Evolutionary conservation across 2,888 invertebrate genomes (phyloP).

Genomic region (Dascillus cervinus): DNA sequence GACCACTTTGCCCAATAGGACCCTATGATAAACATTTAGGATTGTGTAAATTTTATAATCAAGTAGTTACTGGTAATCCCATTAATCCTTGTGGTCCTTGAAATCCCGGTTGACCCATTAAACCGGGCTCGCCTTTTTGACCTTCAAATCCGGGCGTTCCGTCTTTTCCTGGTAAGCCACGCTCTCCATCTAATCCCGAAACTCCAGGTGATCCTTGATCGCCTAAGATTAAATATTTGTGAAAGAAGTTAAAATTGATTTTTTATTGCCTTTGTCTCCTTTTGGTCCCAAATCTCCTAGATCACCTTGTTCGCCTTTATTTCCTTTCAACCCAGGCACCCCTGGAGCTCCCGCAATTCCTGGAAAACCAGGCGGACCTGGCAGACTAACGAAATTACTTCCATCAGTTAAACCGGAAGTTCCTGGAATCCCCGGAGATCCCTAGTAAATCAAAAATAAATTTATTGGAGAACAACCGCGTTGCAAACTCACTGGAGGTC

Average conservation of each 20-base stretch:
- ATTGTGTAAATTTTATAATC: too few relatives aligned
- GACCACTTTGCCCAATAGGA: conserved; percentile 35
- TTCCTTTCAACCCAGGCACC: conserved; percentile 37
- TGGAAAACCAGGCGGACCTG: conserved; percentile 6
- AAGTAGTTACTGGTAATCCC: conserved; percentile 30
- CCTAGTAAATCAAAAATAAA: conserved; percentile 20
- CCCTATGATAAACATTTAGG: too few relatives aligned
- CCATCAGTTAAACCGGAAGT: too few relatives aligned
- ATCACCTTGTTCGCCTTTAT: conserved; percentile 26
- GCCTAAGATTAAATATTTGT: conserved; percentile 27
- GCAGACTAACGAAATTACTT: not conserved
- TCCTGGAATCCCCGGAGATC: conserved; percentile 34
- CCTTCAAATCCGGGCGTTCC: conserved; percentile 43
- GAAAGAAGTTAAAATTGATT: not conserved
- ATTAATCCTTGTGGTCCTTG: conserved; percentile 33
- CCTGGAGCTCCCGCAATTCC: conserved; percentile 33
- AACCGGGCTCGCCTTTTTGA: conserved; percentile 23
- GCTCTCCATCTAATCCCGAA: conserved; percentile 44
- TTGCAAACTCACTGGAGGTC: conserved; percentile 5
- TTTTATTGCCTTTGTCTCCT: conserved; percentile 32
- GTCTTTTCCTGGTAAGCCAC: conserved; percentile 40
- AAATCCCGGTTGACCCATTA: conserved; percentile 20
- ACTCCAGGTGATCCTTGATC: conserved; percentile 45
- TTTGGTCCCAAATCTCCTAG: conserved; percentile 31
- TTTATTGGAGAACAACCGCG: not conserved